Percentiles rank a stretch among this genome's conserved stretches.
These are phyloP conservation scores for Ornithoptera alexandrae DNA, from an alignment of 2,888 invertebrate species.

Conservation along the genomic window DNA sequence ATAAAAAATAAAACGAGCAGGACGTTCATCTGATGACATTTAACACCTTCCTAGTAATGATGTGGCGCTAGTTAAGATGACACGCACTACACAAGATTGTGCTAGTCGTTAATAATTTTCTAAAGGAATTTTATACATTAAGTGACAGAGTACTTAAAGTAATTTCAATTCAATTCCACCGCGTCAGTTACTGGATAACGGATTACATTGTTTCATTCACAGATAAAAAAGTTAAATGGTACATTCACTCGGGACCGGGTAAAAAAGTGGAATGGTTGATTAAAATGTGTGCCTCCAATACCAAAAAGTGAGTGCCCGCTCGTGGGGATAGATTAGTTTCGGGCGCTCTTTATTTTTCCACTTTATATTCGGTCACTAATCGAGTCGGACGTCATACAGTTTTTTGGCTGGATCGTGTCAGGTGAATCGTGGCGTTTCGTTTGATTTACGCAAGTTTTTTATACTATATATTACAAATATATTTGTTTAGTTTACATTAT, in stretches of 20 bases:
- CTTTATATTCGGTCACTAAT: slow-evolving; percentile 29
- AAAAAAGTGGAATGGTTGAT: slow-evolving; percentile 73
- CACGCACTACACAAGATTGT: too few relatives aligned
- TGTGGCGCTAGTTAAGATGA: too few relatives aligned
- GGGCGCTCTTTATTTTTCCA: slow-evolving; percentile 29
- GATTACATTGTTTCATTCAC: slow-evolving; percentile 20
- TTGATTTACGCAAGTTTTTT: slow-evolving; percentile 15
- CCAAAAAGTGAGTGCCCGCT: slow-evolving; percentile 44
- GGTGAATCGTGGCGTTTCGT: slow-evolving; percentile 21
- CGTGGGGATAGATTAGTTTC: slow-evolving; percentile 70
- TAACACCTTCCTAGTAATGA: too few relatives aligned
- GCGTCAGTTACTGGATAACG: slow-evolving; percentile 11
- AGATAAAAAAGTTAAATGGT: slow-evolving; percentile 22
- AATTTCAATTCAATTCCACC: slow-evolving; percentile 1
- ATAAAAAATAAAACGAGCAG: too few relatives aligned
- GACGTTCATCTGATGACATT: too few relatives aligned
- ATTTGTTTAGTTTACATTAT: background rate
- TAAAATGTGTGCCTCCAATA: slow-evolving; percentile 61
- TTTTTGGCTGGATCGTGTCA: slow-evolving; percentile 27
- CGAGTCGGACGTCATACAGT: slow-evolving; percentile 28
- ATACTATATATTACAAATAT: background rate
- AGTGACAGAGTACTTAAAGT: background rate
- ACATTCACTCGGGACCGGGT: slow-evolving; percentile 40
- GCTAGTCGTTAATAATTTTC: too few relatives aligned
- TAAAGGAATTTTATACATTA: background rate